A percentile compares a stretch with the other conserved stretches of the same genome.
Evolutionary conservation across 2,797 vertebrate genomes (phyloP).

Genomic region (Rhinophrynus dorsalis): DNA sequence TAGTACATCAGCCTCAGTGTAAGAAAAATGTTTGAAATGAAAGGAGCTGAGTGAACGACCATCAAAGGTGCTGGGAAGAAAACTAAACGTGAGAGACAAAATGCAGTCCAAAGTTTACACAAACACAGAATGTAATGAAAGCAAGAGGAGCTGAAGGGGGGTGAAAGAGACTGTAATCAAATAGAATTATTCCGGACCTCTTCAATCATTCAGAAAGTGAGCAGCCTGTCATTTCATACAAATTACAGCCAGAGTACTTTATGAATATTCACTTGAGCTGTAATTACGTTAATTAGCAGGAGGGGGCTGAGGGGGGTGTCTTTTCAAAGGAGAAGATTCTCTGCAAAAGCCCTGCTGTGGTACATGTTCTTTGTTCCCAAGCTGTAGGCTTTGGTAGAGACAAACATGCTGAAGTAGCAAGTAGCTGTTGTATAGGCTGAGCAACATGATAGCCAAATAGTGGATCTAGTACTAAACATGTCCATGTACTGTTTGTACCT

Average conservation of each 20-base stretch:
- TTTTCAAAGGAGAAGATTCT: constrained; percentile 58
- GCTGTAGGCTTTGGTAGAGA: neutral
- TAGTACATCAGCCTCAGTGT: too few relatives aligned
- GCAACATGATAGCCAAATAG: too few relatives aligned
- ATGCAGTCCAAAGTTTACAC: constrained; percentile 70
- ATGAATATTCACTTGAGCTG: constrained; percentile 81
- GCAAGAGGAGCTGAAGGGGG: constrained; percentile 50
- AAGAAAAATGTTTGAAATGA: too few relatives aligned
- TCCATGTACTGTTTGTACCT: too few relatives aligned
- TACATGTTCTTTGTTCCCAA: constrained; percentile 60
- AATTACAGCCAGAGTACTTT: constrained; percentile 71
- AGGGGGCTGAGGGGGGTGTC: constrained; percentile 35
- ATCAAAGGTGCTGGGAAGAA: too few relatives aligned
- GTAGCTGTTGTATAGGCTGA: neutral
- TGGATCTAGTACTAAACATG: too few relatives aligned
- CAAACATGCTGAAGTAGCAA: neutral
- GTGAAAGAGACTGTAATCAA: constrained; percentile 79
- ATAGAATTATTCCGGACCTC: constrained; percentile 81
- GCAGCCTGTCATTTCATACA: constrained; percentile 73
- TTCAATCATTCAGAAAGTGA: constrained; percentile 77
- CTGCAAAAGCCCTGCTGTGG: constrained; percentile 56
- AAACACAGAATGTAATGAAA: constrained; percentile 70
- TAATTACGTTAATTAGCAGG: constrained; percentile 67
- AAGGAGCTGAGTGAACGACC: too few relatives aligned
- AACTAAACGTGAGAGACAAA: too few relatives aligned